Conservation (phyloP, 2,888 invertebrate genomes). For the Drosophila vallismaia region DNA sequence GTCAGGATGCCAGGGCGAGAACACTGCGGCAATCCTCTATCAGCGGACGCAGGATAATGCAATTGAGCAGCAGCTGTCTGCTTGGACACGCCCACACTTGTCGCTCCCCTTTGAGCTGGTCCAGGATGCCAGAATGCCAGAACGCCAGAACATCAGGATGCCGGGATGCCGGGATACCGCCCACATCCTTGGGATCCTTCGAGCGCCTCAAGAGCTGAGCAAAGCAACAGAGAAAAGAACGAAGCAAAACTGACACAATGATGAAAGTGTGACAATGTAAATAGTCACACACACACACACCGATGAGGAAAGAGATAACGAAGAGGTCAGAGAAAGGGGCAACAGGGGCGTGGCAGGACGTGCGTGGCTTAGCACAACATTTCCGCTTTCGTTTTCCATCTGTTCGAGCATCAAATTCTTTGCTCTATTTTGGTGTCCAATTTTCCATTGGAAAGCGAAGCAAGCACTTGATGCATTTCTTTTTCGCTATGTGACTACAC, state of each 20-base stretch:
- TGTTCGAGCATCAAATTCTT: constrained; percentile 32
- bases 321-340: constrained; percentile 10
- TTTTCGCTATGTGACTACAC: constrained; percentile 8
- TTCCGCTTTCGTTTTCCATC: constrained; percentile 60
- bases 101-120: constrained; percentile 9
- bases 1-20: constrained; percentile 7
- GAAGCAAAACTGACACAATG: constrained; percentile 29
- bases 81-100: constrained; percentile 34
- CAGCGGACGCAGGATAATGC: constrained; percentile 48
- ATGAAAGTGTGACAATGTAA: constrained; percentile 55
- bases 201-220: constrained; percentile 37
- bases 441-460: constrained; percentile 50
- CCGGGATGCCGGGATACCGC: not conserved
- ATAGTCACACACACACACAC: constrained; percentile 29
- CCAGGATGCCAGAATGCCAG: not conserved
- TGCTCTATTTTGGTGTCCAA: constrained; percentile 46
- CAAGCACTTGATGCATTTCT: constrained; percentile 52
- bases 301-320: constrained; percentile 17
- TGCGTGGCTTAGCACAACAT: constrained; percentile 56
- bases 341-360: constrained; percentile 14
- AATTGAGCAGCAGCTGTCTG: constrained; percentile 49
- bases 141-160: no score
- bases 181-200: constrained; percentile 30
- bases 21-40: constrained; percentile 45
- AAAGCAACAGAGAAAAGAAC: constrained; percentile 22